Evolutionary conservation across 2,797 vertebrate genomes (phyloP), one percentile per base, ranked within the genome.

Genomic region (Pseudochaenichthys georgianus): DNA sequence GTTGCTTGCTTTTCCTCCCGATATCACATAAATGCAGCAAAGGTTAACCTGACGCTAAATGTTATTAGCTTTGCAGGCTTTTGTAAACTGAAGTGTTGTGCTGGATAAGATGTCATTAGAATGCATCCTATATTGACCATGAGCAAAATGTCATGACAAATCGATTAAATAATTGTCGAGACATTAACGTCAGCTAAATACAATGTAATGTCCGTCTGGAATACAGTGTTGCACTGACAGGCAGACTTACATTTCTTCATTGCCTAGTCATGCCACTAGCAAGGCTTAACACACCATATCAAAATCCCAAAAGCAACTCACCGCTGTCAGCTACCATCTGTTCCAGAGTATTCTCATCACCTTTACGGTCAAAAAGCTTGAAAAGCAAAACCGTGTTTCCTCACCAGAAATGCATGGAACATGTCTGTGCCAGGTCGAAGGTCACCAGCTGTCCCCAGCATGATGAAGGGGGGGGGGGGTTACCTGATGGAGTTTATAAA

Each of bases 351-450:
- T 17, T 46, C 34, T 61, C 19, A 19, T 46, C 9, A 50, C 13
- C 17, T 64, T 10, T 47, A 51, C 53, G 19, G 45, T 64, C 4
- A 55, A 59, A 64, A 51, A 73, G 38, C 1, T 77, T 4, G 51
- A 59, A 64, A 51, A 73, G 38, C 1, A 45, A 16, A 52, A 13
- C 5, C 12, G 0, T 6, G 17, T 43, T 61, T 54, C 23, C n/a
- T 57, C 47, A 55, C 8, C 48, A 47, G 11, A 13, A 1, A 17
- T 19, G 31, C 53, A 23, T 31, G 38, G 48, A 77, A 31, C 52
- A n/a, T 19, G 34, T 68, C 62, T 50, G 45, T 1, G 9, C 52
- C 52, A 28, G 75, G 72, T 82, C 52, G 63, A 48, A 55, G 61
- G 62, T 52, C n/a, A 0, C 16, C 58, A 34, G 28, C 75, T 70